Evolutionary conservation across 1,140 invertebrate genomes (phyloP).

Genomic region (Brachystomella parvula): DNA sequence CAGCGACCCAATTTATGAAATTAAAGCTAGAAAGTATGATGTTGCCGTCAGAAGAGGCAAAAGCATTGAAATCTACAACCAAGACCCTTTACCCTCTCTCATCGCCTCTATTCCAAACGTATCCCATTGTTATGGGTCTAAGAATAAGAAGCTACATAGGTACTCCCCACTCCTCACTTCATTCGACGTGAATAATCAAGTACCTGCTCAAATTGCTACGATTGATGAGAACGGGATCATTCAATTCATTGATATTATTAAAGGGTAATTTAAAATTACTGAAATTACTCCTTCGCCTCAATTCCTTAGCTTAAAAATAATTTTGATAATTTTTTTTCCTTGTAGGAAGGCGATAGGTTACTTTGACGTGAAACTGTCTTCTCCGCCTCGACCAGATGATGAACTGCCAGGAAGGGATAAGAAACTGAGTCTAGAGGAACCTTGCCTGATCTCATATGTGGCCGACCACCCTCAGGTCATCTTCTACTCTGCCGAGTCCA

Average conservation of each 20-base stretch:
- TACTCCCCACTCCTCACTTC: constrained; percentile 16
- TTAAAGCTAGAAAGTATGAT: constrained; percentile 11
- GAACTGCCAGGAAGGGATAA: not conserved
- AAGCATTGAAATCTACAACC: constrained; percentile 30
- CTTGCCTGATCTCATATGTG: constrained; percentile 11
- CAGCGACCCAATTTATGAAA: constrained; percentile 25
- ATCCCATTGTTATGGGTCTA: constrained; percentile 1
- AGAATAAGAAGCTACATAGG: not conserved
- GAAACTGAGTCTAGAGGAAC: constrained; percentile 11
- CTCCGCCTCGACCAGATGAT: not conserved
- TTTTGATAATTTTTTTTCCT: not conserved
- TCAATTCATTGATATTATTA: constrained; percentile 4
- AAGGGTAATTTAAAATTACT: constrained; percentile 22
- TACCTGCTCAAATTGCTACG: constrained; percentile 13
- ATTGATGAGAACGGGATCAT: constrained; percentile 29
- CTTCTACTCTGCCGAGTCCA: constrained; percentile 17
- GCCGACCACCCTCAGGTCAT: not conserved
- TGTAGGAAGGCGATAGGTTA: not conserved
- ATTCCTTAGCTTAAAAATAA: constrained; percentile 1
- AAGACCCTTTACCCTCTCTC: constrained; percentile 4
- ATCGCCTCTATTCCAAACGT: constrained; percentile 22
- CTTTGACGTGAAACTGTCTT: not conserved
- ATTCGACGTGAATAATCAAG: constrained; percentile 24
- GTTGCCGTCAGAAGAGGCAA: constrained; percentile 28
- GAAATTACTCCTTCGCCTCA: not conserved